Conservation (phyloP, 92 coral and sea anemone species). For the Isaurus tuberculatus region DNA sequence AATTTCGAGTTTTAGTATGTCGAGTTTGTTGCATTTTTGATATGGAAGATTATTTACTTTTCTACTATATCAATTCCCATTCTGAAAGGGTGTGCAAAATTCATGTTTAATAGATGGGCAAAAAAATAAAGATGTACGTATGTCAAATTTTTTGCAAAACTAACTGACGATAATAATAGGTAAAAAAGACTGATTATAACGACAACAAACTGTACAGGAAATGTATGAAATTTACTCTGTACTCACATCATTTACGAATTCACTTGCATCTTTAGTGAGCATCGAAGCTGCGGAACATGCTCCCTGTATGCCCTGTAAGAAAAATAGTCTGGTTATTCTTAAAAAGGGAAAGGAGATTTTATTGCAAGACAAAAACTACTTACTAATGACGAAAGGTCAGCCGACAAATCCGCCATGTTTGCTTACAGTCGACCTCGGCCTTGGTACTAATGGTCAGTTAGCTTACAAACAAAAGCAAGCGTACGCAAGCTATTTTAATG, state of each 20-base stretch:
- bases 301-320: conserved; percentile 28
- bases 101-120: no score
- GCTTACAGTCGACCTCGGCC: neutral
- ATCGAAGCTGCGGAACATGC: conserved; percentile 12
- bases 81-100: no score
- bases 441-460: neutral
- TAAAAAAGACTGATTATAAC: neutral
- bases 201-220: neutral
- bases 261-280: conserved; percentile 31
- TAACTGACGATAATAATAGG: no score
- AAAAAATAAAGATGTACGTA: no score
- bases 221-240: neutral
- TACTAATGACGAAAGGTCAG: conserved; percentile 25
- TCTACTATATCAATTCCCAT: no score
- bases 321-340: neutral
- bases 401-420: conserved; percentile 36
- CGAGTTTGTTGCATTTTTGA: no score
- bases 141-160: no score
- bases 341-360: neutral
- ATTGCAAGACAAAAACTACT: neutral
- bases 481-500: neutral
- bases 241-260: conserved; percentile 41
- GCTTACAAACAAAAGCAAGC: neutral
- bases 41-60: no score
- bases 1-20: no score